A percentile compares a stretch with the other conserved stretches of the same genome.
Conservation (phyloP, 1,140 invertebrate genomes). For the Colletes latitarsis region DNA sequence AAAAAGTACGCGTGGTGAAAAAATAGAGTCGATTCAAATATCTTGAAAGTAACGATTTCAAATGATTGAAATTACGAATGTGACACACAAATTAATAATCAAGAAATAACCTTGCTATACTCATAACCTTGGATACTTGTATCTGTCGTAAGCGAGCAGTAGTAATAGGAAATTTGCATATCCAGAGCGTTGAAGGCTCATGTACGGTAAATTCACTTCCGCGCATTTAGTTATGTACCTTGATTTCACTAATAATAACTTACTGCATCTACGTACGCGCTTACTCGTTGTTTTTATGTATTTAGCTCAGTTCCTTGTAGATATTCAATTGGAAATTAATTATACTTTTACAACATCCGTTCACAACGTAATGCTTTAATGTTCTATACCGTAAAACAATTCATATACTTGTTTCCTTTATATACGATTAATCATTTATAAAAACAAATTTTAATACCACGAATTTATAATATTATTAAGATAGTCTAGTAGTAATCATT, state of each 20-base stretch:
- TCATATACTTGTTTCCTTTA: too few relatives aligned
- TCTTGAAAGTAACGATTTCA: neutral
- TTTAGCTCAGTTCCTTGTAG: slow-evolving; percentile 12
- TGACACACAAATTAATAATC: slow-evolving; percentile 1
- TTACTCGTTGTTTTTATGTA: slow-evolving; percentile 3
- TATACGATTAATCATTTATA: too few relatives aligned
- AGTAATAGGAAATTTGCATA: slow-evolving; percentile 41
- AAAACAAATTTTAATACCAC: too few relatives aligned
- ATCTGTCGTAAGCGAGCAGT: slow-evolving; percentile 4
- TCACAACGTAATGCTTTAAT: neutral
- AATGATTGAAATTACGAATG: neutral
- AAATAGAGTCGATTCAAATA: neutral
- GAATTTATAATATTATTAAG: too few relatives aligned
- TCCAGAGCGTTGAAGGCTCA: slow-evolving; percentile 28
- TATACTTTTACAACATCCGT: neutral
- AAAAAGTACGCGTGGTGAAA: neutral
- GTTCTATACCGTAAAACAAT: neutral
- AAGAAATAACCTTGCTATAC: slow-evolving; percentile 6
- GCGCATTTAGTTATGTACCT: slow-evolving; percentile 29
- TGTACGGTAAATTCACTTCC: slow-evolving; percentile 35
- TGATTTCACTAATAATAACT: slow-evolving; percentile 44
- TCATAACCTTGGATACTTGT: slow-evolving; percentile 32
- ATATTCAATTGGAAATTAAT: slow-evolving; percentile 16
- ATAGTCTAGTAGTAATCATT: too few relatives aligned
- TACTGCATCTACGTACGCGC: slow-evolving; percentile 1